Evolutionary conservation across 2,113 vertebrate genomes (phyloP).

Genomic region (Felis catus): DNA sequence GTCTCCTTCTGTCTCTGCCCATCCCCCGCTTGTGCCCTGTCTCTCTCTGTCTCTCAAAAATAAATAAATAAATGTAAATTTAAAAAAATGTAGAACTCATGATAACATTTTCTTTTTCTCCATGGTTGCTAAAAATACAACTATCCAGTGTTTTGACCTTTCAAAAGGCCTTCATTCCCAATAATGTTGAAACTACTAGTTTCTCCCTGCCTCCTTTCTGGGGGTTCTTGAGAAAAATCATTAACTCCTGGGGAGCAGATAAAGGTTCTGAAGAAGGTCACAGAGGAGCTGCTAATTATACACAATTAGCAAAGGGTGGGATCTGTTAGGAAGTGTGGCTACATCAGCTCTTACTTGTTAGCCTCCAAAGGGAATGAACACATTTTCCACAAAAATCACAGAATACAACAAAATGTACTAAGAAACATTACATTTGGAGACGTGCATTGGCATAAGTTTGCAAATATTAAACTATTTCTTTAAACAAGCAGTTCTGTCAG

Average conservation of each 20-base stretch:
- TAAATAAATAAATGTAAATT: no score
- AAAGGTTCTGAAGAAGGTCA: not conserved
- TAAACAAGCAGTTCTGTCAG: not conserved
- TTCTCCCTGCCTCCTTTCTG: not conserved
- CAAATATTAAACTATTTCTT: not conserved
- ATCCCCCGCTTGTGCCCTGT: no score
- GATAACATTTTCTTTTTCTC: not conserved
- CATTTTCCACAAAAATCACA: not conserved
- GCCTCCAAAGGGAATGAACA: not conserved
- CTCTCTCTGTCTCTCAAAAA: no score
- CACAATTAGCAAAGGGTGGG: not conserved
- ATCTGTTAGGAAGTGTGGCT: not conserved
- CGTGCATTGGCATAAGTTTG: not conserved
- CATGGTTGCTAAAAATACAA: not conserved
- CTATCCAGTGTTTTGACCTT: not conserved
- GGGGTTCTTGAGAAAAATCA: conserved; percentile 12
- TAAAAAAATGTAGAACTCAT: not conserved
- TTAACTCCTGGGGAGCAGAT: not conserved
- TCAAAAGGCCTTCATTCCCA: not conserved
- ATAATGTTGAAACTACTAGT: not conserved
- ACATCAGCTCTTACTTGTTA: not conserved
- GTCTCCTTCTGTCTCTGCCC: no score
- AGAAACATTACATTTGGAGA: not conserved
- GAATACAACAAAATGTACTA: not conserved
- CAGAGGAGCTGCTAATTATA: conserved; percentile 55